These are phyloP conservation scores for Hypomecis punctinalis DNA, from an alignment of 2,888 invertebrate genomes.

Conservation along the genomic window DNA sequence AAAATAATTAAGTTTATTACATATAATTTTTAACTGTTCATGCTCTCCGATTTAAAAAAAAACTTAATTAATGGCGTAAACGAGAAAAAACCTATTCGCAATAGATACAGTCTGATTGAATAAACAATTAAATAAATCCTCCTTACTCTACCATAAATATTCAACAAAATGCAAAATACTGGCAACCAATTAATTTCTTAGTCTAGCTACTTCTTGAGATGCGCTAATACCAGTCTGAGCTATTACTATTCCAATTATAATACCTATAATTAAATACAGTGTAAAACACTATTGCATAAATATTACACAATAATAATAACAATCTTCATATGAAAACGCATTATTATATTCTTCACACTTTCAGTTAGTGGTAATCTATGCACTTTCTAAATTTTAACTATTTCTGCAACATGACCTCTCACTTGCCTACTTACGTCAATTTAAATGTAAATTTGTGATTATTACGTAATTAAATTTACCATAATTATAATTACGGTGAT, in stretches of 20 bases:
- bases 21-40: too few species aligned
- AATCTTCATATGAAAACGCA: slow-evolving; percentile 19
- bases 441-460: slow-evolving; percentile 25
- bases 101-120: too few species aligned
- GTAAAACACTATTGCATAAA: slow-evolving; percentile 10
- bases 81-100: too few species aligned
- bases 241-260: slow-evolving; percentile 1
- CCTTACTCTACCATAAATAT: too few species aligned
- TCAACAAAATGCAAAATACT: too few species aligned
- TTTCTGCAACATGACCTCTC: slow-evolving; percentile 30
- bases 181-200: neutral
- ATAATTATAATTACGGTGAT: slow-evolving; percentile 12
- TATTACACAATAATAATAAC: slow-evolving; percentile 24
- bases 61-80: too few species aligned
- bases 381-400: slow-evolving; percentile 39
- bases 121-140: too few species aligned
- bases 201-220: neutral
- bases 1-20: too few species aligned
- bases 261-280: slow-evolving; percentile 11
- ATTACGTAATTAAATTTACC: slow-evolving; percentile 19
- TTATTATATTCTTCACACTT: slow-evolving; percentile 44
- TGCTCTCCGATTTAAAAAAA: too few species aligned
- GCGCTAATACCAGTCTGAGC: neutral
- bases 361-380: slow-evolving; percentile 35
- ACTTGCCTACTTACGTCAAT: slow-evolving; percentile 15